Percentiles rank a stretch among this genome's conserved stretches.
These are phyloP conservation scores for Corythornis vintsioides DNA, from an alignment of 2,113 vertebrate genomes.

Conservation along the genomic window DNA sequence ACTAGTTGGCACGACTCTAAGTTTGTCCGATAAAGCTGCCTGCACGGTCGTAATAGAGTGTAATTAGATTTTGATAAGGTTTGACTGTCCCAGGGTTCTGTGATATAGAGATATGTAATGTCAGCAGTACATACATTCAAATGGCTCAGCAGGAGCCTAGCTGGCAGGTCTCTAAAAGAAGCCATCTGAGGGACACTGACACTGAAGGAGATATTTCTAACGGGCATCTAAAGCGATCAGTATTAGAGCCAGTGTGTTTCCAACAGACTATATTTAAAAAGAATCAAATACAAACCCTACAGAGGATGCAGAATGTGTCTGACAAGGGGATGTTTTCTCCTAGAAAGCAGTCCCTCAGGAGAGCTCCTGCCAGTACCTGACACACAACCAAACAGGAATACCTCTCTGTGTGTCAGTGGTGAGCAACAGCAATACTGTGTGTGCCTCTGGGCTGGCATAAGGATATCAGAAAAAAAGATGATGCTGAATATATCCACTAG, in stretches of 20 bases:
- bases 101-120: not conserved
- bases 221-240: not conserved
- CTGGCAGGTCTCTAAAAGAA: not conserved
- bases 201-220: not conserved
- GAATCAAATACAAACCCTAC: not conserved
- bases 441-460: not conserved
- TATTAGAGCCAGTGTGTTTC: not conserved
- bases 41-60: not conserved
- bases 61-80: not conserved
- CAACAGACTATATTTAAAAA: not conserved
- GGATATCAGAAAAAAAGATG: not conserved
- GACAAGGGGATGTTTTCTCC: not conserved
- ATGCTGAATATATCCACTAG: not conserved
- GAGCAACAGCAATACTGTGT: not conserved
- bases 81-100: not conserved
- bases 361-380: not conserved
- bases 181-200: not conserved
- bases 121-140: not conserved
- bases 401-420: not conserved
- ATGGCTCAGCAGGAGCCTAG: not conserved
- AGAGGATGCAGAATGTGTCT: not conserved
- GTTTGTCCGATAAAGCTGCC: conserved; percentile 12
- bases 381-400: not conserved
- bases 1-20: not conserved
- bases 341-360: not conserved